phyloP scores from a whole-genome alignment of 2,797 vertebrate genomes.

The Xerus rutilus region DNA sequence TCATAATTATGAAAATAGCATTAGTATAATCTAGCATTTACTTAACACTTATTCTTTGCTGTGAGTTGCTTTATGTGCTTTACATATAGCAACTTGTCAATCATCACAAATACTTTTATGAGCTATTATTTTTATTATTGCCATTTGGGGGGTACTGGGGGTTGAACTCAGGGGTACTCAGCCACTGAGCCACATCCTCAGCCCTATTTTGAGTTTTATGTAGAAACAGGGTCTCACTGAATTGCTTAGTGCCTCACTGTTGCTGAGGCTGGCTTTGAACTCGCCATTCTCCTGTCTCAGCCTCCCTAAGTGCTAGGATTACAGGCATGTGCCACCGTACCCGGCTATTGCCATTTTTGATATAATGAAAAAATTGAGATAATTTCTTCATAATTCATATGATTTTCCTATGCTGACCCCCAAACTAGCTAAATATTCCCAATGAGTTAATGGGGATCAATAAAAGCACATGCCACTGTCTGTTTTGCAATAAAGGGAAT shows the following conservation, averaged over 20 bases:
- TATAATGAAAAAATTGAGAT: not conserved
- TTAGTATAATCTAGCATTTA: conserved; percentile 1
- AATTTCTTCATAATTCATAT: not conserved
- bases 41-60: not conserved
- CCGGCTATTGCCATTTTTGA: not conserved
- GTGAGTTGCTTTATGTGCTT: not conserved
- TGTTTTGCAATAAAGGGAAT: not conserved
- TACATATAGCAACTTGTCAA: not conserved
- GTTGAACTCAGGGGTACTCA: too few species aligned
- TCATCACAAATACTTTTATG: not conserved
- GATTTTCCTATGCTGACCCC: not conserved
- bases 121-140: not conserved
- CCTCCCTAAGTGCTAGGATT: too few species aligned
- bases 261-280: too few species aligned
- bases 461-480: not conserved
- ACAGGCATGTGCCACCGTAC: too few species aligned
- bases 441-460: not conserved
- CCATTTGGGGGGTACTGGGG: not conserved
- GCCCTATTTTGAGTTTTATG: too few species aligned
- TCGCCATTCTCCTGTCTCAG: too few species aligned
- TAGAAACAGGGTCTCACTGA: too few species aligned
- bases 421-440: not conserved
- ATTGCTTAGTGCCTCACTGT: too few species aligned
- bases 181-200: too few species aligned
- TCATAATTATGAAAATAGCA: not conserved